Evolutionary conservation across 1,140 invertebrate species (phyloP), one percentile per base, ranked within the genome.

Genomic region (Ptiloglossa arizonensis): DNA sequence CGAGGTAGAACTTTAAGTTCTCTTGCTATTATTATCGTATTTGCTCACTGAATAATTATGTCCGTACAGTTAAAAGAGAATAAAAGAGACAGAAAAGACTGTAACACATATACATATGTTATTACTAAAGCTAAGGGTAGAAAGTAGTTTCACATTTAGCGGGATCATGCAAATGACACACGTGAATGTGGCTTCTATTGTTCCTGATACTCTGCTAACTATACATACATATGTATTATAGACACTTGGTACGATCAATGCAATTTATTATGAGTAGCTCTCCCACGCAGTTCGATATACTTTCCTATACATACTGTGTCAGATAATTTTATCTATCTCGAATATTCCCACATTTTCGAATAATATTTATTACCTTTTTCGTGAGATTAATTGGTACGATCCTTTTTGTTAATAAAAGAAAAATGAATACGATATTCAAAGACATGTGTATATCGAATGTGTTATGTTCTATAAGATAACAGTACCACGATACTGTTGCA

Each of bases 231-330:
- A 35, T 35, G 32, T 35, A n/a, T n/a, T n/a, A n/a, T n/a, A 59
- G 54, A 48, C 68, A 46, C 27, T 59, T 59, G 19, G 27, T 5
- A n/a, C 68, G 38, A 57, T 70, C 67, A 52, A 70, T 70, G 11
- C 52, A 32, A 41, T 69, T 41, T 29, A 44, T 17, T n/a, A 22
- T 44, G 22, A 70, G 22, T 17, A 11, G 24, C 9, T 35, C 6
- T 9, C 24, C 38, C 17, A 15, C 4, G 9, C 52, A 19, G 57
- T 38, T 60, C 32, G 19, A 38, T 60, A 19, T 38, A 38, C 32
- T 17, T 60, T 60, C 32, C 27, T 32, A 9, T 22, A 60, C n/a
- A 9, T 22, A 60, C n/a, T 32, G 19, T 38, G n/a, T 8, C 32
- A 32, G 35, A 4, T 1, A 9, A 8, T 41, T 57, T 17, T 5